Percentiles rank a stretch among this genome's conserved stretches.
Evolutionary conservation across 2,113 vertebrate species (phyloP).

Genomic region (Crocuta crocuta): DNA sequence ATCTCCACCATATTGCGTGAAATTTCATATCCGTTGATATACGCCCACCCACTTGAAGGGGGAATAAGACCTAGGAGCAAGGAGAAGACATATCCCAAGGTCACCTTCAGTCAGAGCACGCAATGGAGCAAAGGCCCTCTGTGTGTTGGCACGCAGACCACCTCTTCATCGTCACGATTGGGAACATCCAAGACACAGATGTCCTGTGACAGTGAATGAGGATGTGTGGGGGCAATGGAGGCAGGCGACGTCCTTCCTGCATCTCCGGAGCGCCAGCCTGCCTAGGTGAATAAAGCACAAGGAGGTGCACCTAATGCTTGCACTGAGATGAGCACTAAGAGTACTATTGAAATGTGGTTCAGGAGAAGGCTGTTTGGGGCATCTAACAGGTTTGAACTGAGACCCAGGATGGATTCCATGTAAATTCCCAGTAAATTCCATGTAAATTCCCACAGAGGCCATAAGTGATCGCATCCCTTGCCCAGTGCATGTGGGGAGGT

Average conservation of each 20-base stretch:
- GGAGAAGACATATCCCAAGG: accelerated
- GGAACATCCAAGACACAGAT: background rate
- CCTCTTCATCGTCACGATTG: background rate
- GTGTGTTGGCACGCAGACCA: background rate
- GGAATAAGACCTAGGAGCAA: constrained; percentile 92
- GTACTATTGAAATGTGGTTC: background rate
- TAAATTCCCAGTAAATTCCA: background rate
- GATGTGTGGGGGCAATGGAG: background rate
- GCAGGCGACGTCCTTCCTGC: background rate
- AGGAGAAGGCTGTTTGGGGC: background rate
- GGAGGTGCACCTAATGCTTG: background rate
- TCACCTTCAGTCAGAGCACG: background rate
- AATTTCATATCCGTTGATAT: constrained; percentile 95
- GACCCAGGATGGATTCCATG: background rate
- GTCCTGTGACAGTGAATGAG: background rate
- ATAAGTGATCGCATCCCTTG: background rate
- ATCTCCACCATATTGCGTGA: constrained; percentile 95
- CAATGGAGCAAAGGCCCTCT: background rate
- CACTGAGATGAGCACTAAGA: background rate
- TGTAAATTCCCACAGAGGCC: background rate
- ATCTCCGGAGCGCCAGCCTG: background rate
- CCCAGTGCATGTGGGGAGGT: background rate
- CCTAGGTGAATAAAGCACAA: background rate
- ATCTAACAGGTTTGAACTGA: background rate
- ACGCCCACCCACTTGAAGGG: constrained; percentile 92